These are phyloP conservation scores for Salvator merianae DNA, from an alignment of 2,113 vertebrate genomes.

Conservation along the genomic window DNA sequence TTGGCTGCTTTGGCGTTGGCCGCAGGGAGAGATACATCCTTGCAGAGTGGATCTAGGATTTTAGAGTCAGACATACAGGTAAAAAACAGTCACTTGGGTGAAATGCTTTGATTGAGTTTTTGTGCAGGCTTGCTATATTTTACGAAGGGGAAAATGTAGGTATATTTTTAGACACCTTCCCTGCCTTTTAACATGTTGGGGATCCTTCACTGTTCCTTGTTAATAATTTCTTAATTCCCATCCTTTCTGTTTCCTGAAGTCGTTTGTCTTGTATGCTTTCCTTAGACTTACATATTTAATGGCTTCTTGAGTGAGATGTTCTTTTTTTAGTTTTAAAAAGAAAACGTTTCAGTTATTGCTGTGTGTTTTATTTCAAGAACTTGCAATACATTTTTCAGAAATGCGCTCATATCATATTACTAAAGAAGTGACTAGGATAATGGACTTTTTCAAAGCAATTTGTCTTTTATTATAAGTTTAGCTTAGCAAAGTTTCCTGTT, in stretches of 20 bases:
- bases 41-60: constrained; percentile 54
- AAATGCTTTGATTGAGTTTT: neutral
- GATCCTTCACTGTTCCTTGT: neutral
- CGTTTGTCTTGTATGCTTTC: neutral
- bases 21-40: constrained; percentile 24
- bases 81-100: constrained; percentile 28
- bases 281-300: neutral
- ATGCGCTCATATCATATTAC: neutral
- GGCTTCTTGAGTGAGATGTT: neutral
- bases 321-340: neutral
- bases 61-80: constrained; percentile 67
- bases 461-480: neutral
- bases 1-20: constrained; percentile 47
- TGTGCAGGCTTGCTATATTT: constrained; percentile 1
- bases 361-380: neutral
- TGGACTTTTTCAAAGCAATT: neutral
- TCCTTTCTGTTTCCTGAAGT: neutral
- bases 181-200: neutral
- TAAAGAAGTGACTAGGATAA: neutral
- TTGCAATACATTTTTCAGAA: neutral
- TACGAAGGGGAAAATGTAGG: constrained; percentile 5
- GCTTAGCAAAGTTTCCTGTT: too few relatives aligned
- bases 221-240: neutral
- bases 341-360: neutral
- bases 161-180: neutral